These are phyloP conservation scores for Drosophila trapezifrons DNA, from an alignment of 1,140 invertebrate genomes.

Conservation along the genomic window DNA sequence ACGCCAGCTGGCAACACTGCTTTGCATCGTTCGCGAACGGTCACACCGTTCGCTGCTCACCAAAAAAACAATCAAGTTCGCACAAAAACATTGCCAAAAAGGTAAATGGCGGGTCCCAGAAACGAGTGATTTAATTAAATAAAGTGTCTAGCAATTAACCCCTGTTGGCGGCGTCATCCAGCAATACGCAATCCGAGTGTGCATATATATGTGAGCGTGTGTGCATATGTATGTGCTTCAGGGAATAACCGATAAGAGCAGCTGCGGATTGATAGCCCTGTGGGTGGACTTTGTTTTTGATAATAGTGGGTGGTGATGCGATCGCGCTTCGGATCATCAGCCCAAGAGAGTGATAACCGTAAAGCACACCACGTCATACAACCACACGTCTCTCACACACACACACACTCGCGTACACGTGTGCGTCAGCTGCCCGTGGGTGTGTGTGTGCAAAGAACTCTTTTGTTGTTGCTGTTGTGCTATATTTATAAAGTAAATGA, in stretches of 20 bases:
- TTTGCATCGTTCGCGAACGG: constrained; percentile 7
- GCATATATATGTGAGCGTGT: neutral
- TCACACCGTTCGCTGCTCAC: constrained; percentile 23
- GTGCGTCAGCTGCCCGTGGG: constrained; percentile 9
- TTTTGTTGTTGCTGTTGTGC: constrained; percentile 30
- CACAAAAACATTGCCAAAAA: constrained; percentile 63
- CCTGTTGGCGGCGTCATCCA: neutral
- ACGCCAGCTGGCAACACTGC: neutral
- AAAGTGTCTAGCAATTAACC: neutral
- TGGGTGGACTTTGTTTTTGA: constrained; percentile 36
- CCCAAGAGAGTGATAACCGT: constrained; percentile 24
- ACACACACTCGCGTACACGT: constrained; percentile 8
- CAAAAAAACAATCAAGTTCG: constrained; percentile 49
- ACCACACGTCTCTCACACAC: neutral
- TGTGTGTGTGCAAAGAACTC: constrained; percentile 25
- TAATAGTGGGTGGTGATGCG: constrained; percentile 36
- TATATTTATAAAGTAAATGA: constrained; percentile 4
- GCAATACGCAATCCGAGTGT: neutral
- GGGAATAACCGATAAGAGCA: constrained; percentile 43
- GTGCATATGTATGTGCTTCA: neutral
- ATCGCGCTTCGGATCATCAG: constrained; percentile 5
- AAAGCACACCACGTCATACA: constrained; percentile 32
- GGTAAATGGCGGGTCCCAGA: constrained; percentile 39
- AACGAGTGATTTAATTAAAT: neutral
- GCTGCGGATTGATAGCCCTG: constrained; percentile 20